A percentile compares a stretch with the other conserved stretches of the same genome.
Conservation (phyloP, 2,888 invertebrate genomes). For the Eupelmus urozonus region DNA sequence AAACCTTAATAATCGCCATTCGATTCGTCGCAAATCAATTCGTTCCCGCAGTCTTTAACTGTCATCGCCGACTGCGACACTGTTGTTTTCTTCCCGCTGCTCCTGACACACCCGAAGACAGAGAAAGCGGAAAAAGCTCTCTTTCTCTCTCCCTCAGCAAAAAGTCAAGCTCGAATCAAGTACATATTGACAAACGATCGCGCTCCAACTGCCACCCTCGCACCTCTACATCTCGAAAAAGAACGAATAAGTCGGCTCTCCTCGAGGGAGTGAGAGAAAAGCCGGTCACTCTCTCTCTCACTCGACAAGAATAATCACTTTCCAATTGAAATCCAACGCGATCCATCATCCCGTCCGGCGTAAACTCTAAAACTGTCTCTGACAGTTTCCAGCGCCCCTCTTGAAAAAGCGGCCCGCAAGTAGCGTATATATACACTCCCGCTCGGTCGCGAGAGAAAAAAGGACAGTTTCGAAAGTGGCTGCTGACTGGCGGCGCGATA, state of each 20-base stretch:
- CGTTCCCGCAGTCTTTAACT: neutral
- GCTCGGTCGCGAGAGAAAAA: neutral
- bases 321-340: slow-evolving; percentile 75
- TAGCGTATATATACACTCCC: too few species aligned
- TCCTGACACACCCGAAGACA: slow-evolving; percentile 34
- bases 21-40: slow-evolving; percentile 2
- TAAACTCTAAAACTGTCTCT: slow-evolving; percentile 71
- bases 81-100: neutral
- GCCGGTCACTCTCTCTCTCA: slow-evolving; percentile 64
- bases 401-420: neutral
- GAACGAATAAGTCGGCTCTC: slow-evolving; percentile 7
- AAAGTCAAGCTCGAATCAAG: slow-evolving; percentile 8
- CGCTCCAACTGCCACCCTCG: neutral
- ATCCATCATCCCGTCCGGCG: slow-evolving; percentile 69
- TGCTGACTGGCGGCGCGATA: neutral
- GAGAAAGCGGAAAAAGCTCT: slow-evolving; percentile 23
- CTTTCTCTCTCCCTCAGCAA: slow-evolving; percentile 1
- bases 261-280: slow-evolving; percentile 39
- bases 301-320: slow-evolving; percentile 76
- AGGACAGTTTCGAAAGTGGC: neutral
- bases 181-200: slow-evolving; percentile 57
- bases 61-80: slow-evolving; percentile 31
- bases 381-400: slow-evolving; percentile 64
- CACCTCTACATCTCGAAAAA: slow-evolving; percentile 3
- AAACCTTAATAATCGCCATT: neutral